These are phyloP conservation scores for Lagenorhynchus albirostris DNA, from an alignment of 2,113 vertebrate genomes.

Conservation along the genomic window DNA sequence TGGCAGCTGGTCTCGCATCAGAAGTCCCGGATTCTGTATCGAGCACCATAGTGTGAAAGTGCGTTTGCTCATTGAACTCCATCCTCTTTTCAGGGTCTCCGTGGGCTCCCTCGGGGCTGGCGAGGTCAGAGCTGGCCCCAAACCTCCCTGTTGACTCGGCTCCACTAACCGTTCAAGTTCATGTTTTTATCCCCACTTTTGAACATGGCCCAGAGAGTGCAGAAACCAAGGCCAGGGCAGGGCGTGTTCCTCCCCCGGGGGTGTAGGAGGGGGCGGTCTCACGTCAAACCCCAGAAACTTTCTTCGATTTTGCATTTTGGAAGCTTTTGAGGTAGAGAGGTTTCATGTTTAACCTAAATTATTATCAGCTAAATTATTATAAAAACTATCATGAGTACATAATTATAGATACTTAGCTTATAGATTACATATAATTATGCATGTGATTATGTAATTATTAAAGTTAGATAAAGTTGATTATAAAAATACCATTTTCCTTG, in stretches of 20 bases:
- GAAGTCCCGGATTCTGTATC: neutral
- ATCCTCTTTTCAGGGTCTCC: rapidly evolving
- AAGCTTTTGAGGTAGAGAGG: neutral
- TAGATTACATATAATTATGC: neutral
- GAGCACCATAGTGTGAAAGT: rapidly evolving
- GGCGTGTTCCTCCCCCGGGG: rapidly evolving
- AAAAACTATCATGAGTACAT: neutral
- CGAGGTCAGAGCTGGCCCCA: no score
- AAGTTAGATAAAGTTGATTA: neutral
- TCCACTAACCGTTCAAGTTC: rapidly evolving
- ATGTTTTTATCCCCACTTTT: neutral
- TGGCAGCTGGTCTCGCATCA: neutral
- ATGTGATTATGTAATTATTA: neutral
- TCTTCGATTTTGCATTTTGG: neutral
- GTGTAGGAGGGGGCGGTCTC: neutral
- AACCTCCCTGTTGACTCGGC: neutral
- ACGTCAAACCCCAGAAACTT: rapidly evolving
- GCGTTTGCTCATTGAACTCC: rapidly evolving
- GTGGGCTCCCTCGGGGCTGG: neutral
- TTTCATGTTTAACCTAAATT: neutral
- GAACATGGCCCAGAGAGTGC: neutral
- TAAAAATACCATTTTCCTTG: neutral
- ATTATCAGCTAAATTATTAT: neutral
- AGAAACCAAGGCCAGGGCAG: neutral
- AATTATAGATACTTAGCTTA: neutral